Evolutionary conservation across 2,797 vertebrate genomes (phyloP), one percentile per base, ranked within the genome.

Genomic region (Leontopithecus rosalia): DNA sequence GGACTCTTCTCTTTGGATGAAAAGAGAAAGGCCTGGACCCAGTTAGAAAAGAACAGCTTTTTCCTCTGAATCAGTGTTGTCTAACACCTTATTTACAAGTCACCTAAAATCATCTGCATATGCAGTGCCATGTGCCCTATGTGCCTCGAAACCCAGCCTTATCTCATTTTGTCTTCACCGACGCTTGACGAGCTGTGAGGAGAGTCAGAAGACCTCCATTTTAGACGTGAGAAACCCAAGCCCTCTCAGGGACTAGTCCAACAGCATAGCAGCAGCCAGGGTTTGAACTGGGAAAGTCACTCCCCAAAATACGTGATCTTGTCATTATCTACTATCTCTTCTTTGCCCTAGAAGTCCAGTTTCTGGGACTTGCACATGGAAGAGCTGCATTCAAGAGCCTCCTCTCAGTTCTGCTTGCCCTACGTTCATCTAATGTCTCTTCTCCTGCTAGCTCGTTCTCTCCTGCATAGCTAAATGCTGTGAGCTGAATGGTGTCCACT

Each of bases 111-210:
- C 9, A 12, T 33, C 46, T 7, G 1, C 11, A 14, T 13, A 6
- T 24, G 8, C 46, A 2, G 30, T 3, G 22, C 46, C 6, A 2
- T 7, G n/a, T 9, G 2, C 5, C 11, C 2, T 14, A 17, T 1
- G 0, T 14, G 24, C 82, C 70, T 4, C 1, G 33, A 41, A 72
- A 61, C 7, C 22, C 24, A 28, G 24, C 26, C 7, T 5, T 26
- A 19, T 39, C 22, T 50, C 50, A 2, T 28, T 5, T 19, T 24
- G 13, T 33, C 52, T 85, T 70, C 30, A 2, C 15, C 1, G 10
- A 24, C 24, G 0, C 19, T 48, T 4, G 2, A 4, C 3, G 5
- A 58, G 9, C 28, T 1, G n/a, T 24, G 70, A 39, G 77, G 26
- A 57, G 61, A 15, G 36, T 7, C 2, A 1, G 10, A 39, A 19